Base-by-base conservation (phyloP, 1,140 invertebrate species). In the Panagrolaimus sp. region DNA sequence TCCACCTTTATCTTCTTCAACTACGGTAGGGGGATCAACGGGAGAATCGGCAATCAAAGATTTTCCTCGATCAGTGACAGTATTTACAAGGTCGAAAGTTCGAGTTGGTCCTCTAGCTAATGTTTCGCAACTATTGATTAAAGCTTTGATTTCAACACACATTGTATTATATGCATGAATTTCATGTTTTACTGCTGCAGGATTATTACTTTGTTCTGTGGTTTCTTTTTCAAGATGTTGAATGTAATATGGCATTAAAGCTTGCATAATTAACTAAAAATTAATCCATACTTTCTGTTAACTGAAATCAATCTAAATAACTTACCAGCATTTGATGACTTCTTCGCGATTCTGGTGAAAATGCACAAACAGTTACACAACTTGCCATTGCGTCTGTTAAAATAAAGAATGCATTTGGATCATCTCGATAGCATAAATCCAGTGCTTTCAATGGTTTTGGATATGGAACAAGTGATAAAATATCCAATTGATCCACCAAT, bases 311-410 rank as follows among this genome's bases (percentile, higher is more conserved):
- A n/a, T n/a, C n/a, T n/a, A n/a, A 38, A 38, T 2, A 38, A 38
- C 32, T 4, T 38, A 38, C 32, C 78, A 99, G 86, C 95, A 99
- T 98, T 85, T 99, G 96, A 84, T 94, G 92, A 45, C 93, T 93
- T 73, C 96, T 86, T 63, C 91, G 88, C 55, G 94, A 94, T 85
- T 98, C 94, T 15, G 94, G 91, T 0, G 94, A 91, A 85, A 98
- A 98, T 1, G 94, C 93, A 15, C 97, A 91, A 0, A 98, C 94
- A 88, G 96, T 96, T 0, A 98, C 94, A 83, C 92, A 96, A 24
- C 94, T 87, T 6, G 92, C 93, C 76, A 96, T 93, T 75, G 91
- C 94, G 83, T 96, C 93, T 8, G 83, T 80, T 45, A 96, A 84
- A 1, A 96, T 90, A 8, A 90, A 91, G 24, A 96, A 91, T 86